Base-by-base conservation (phyloP, 2,888 invertebrate genomes). In the Melinaea marsaeus region DNA sequence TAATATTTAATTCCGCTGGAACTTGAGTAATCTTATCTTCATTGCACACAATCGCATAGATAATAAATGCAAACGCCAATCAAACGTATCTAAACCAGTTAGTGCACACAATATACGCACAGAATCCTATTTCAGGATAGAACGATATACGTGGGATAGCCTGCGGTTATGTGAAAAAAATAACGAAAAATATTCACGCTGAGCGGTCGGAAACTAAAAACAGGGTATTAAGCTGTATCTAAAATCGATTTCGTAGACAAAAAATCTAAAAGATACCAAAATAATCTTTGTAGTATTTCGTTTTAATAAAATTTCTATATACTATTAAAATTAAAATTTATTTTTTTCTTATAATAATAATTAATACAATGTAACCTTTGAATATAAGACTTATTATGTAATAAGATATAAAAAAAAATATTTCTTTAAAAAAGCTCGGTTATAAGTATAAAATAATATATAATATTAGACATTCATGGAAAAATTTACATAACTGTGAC, bases 11-110 rank as follows among this genome's bases (percentile, higher is more conserved):
- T 51, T 22, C 32, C 32, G 7, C 22, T 51, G 51, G 7, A 22
- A 32, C 5, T 51, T 32, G 22, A n/a, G 51, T 48, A 7, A 32
- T 51, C 51, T 51, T 51, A 51, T 51, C 32, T 32, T 51, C 5
- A 51, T 51, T 51, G 51, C 51, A 32, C 32, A 51, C 51, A 22
- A 63, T 46, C 56, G 42, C 55, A 56, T 37, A 61, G 59, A 61
- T 58, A 63, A 58, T 68, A 64, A 66, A 62, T 42, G 60, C 58
- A 55, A 64, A 60, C 58, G 68, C 68, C 68, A 66, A 68, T 66
- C 68, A 63, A 68, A 68, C 63, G 68, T 62, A 68, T 62, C 63
- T 68, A 66, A 68, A 68, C 68, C 65, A 60, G 68, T 68, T 68
- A 66, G 66, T 66, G 62, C 68, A 42, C 61, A 68, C 66, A 68